Evolutionary conservation across 2,797 vertebrate genomes (phyloP).

Genomic region (Epinephelus coioides): DNA sequence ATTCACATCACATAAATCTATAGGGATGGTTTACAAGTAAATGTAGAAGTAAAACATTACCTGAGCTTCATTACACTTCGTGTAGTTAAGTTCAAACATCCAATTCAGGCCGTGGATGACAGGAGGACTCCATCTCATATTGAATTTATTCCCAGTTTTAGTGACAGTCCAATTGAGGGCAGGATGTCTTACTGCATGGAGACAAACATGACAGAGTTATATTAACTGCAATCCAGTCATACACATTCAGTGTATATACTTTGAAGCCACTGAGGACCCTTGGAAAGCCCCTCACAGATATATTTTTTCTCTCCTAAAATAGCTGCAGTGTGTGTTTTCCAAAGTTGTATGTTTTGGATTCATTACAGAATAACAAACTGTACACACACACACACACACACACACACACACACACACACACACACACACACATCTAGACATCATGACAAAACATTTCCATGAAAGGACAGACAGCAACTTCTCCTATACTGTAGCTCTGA

Average conservation of each 20-base stretch:
- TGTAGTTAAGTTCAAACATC: not conserved
- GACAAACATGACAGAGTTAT: not conserved
- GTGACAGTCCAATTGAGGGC: conserved; percentile 21
- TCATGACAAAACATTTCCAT: not conserved
- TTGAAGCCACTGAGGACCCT: not conserved
- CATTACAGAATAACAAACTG: not conserved
- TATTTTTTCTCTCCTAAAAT: not conserved
- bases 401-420: not conserved
- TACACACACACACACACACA: not conserved
- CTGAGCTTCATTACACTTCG: rapidly evolving
- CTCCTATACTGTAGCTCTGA: not conserved
- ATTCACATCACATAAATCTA: not conserved
- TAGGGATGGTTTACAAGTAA: not conserved
- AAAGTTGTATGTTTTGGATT: not conserved
- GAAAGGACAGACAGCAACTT: conserved; percentile 9
- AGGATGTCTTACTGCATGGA: conserved; percentile 50
- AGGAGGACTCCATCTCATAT: conserved; percentile 46
- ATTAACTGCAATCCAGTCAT: not conserved
- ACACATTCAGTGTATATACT: not conserved
- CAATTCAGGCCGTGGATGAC: rapidly evolving
- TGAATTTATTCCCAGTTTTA: not conserved
- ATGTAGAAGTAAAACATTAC: conserved; percentile 36
- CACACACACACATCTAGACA: not conserved
- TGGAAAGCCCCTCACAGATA: not conserved
- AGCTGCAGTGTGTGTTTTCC: not conserved